These are phyloP conservation scores for Ferrisia virgata DNA, from an alignment of 2,888 invertebrate genomes.

Conservation along the genomic window DNA sequence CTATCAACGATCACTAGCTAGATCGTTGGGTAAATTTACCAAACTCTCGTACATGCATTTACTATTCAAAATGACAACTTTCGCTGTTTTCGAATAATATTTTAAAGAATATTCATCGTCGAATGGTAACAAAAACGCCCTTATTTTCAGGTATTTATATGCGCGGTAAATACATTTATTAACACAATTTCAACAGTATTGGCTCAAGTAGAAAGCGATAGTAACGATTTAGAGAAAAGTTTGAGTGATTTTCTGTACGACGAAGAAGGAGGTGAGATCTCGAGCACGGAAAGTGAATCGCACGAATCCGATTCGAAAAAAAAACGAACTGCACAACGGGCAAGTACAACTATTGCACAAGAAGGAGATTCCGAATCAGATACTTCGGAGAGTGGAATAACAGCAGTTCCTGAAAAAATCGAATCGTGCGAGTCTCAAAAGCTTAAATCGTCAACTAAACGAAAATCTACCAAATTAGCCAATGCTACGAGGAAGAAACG, in stretches of 20 bases:
- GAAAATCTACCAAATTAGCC: not conserved
- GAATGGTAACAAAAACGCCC: constrained; percentile 4
- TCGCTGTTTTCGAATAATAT: not conserved
- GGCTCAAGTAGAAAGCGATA: not conserved
- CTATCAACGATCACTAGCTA: no score
- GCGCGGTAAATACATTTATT: not conserved
- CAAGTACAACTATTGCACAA: not conserved
- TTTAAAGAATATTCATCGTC: not conserved
- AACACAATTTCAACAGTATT: not conserved
- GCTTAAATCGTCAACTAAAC: not conserved
- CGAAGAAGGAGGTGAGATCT: not conserved
- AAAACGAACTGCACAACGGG: not conserved
- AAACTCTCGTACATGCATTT: not conserved
- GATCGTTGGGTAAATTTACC: no score
- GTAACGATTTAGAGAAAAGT: not conserved
- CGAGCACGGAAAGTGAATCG: not conserved
- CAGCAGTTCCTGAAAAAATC: no score
- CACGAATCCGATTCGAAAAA: not conserved
- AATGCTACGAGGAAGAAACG: not conserved
- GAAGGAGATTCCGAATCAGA: no score
- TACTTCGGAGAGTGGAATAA: no score
- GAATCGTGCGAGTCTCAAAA: no score
- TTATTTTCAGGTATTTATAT: constrained; percentile 9
- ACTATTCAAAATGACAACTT: not conserved
- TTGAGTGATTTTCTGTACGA: not conserved